Evolutionary conservation across 2,113 vertebrate genomes (phyloP), one percentile per base, ranked within the genome.

Genomic region (Corythoichthys haematopterus): DNA sequence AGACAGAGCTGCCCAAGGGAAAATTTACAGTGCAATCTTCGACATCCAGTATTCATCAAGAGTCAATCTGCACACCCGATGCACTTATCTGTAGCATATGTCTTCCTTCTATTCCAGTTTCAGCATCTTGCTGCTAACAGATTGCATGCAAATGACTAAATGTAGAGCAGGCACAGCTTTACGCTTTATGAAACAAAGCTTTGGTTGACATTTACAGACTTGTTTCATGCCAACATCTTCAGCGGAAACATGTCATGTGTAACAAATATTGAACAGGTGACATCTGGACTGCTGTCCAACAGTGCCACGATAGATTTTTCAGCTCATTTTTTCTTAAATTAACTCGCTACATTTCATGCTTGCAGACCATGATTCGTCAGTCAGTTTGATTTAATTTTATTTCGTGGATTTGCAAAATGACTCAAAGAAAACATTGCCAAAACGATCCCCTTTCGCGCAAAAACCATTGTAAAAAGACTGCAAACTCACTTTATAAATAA

Each of bases 211-310:
- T 37, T 64, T 55, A 48, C 61, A 55, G 35, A 56, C 62, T 69
- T 60, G 37, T 36, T 71, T 67, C 64, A 61, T 70, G 70, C 66
- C 56, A 60, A 60, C 64, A 28, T 13, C 67, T 58, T 70, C 56
- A 64, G 37, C 55, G 40, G 51, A 70, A 72, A 53, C 64, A 75
- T 62, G 69, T 52, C 3, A 67, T 55, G 61, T 75, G 66, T 71
- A 14, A 70, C 70, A 43, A 62, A 64, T 35, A 59, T 56, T 64
- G 47, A 2, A 6, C 10, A 66, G 52, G 55, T 70, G 76, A 64
- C 46, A 50, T 71, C 62, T 66, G 52, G 45, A 45, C 43, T 53
- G 69, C 8, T 28, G 11, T 56, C 33, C 33, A 55, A 20, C 20
- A 33, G 52, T 28, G 52, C 73, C 57, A 50, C 63, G 59, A 37